A percentile compares a stretch with the other conserved stretches of the same genome.
phyloP scores from a whole-genome alignment of 2,888 invertebrate genomes.

The Aporophyla lueneburgensis region DNA sequence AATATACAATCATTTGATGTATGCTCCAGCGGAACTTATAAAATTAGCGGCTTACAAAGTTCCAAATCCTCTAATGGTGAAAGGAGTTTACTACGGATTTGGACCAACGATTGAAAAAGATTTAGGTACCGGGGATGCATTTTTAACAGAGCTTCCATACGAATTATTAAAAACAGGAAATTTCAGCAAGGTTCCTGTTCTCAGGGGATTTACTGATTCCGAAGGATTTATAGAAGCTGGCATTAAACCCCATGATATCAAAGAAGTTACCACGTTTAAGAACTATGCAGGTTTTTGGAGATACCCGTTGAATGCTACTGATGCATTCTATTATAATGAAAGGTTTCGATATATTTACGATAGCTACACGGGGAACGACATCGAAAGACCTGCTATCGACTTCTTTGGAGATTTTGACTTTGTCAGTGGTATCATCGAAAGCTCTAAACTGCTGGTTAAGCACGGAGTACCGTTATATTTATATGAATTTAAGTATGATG shows the following conservation, averaged over 20 bases:
- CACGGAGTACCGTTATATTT: slow-evolving; percentile 70
- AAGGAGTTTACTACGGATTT: slow-evolving; percentile 68
- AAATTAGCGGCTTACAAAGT: slow-evolving; percentile 60
- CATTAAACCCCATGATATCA: slow-evolving; percentile 69
- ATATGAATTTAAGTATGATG: slow-evolving; percentile 77
- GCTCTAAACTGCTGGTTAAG: slow-evolving; percentile 52
- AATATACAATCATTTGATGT: slow-evolving; percentile 69
- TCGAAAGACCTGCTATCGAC: slow-evolving; percentile 70
- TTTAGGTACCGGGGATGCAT: slow-evolving; percentile 71
- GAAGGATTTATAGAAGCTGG: slow-evolving; percentile 71
- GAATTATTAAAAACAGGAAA: slow-evolving; percentile 79
- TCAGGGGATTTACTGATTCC: slow-evolving; percentile 83
- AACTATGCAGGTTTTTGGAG: slow-evolving; percentile 69
- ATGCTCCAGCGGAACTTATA: slow-evolving; percentile 60
- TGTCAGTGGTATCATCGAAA: slow-evolving; percentile 66
- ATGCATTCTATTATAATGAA: slow-evolving; percentile 66
- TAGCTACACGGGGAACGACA: slow-evolving; percentile 53
- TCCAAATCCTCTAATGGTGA: slow-evolving; percentile 25
- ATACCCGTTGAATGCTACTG: slow-evolving; percentile 43
- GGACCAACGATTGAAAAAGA: slow-evolving; percentile 79
- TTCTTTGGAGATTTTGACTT: slow-evolving; percentile 79
- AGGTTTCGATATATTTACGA: slow-evolving; percentile 55
- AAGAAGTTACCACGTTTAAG: slow-evolving; percentile 67
- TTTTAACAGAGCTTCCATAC: slow-evolving; percentile 79
- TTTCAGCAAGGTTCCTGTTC: slow-evolving; percentile 81